Evolutionary conservation across 2,113 vertebrate genomes (phyloP), one percentile per base, ranked within the genome.

Genomic region (Vulpes lagopus): DNA sequence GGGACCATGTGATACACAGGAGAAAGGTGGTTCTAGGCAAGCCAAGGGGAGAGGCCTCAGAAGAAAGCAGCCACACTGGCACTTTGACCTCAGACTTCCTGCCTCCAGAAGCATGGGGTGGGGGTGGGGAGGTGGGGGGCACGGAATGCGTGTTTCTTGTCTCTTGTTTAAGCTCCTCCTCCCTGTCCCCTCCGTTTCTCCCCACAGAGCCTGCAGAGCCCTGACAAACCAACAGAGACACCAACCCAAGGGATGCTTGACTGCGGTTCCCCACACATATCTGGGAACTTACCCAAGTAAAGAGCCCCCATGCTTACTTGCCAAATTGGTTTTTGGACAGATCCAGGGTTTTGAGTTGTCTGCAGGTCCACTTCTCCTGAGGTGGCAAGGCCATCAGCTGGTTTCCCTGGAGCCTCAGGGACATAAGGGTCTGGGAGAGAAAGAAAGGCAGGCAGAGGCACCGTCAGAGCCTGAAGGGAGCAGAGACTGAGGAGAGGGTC

Each of bases 271-370:
- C 53, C 35, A 2, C 2, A 14, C 1, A 11, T 5, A 1, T 10
- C 5, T 14, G 5, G 23, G 59, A 59, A 49, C 11, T 10, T 7
- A 32, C 16, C 1, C 0, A 51, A 65, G 59, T n/a, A 30, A 3
- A 25, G 9, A 51, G 60, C n/a, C 5, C 69, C 87, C 94, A 85
- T 96, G 99, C 99, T 98, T 99, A 99, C 99, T 99, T 99, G 91
- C 99, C 99, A 74, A 99, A 98, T 55, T 99, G 99, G 98, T 99
- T 99, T 98, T 98, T 99, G 78, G 99, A 99, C 92, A 99, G 99
- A 98, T 99, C 99, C n/a, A 99, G 98, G 4, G 98, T 99, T 98
- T 99, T 99, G 64, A 99, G 99, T 19, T 98, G 98, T 11, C 98
- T 98, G 97, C 99, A 99, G 84, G 99, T 99, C 99, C 99, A 99